Evolutionary conservation across 2,888 invertebrate species (phyloP), one percentile per base, ranked within the genome.

Genomic region (Drosophila tripunctata): DNA sequence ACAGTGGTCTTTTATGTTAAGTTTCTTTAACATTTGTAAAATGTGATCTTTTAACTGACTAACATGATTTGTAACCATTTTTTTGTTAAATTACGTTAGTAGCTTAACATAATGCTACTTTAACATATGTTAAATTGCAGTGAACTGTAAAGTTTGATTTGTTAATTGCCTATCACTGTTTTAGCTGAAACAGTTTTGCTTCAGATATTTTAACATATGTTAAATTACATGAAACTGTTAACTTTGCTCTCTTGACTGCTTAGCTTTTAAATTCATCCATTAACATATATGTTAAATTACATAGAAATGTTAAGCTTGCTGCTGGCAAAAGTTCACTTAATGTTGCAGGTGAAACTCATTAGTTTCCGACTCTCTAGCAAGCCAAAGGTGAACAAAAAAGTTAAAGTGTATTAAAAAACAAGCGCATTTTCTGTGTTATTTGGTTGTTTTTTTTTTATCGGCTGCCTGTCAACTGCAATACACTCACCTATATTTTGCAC

Each of bases 391-490:
- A 17, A 21, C 15, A 22, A 22, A 64, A 43, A 50, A 44, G 55
- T 38, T 31, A 69, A 70, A 58, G 50, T 78, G 51, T 54, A 72
- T 72, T 44, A 64, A 67, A 21, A 63, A 74, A 65, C 24, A 36
- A 61, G 64, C 36, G 56, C 31, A 24, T n/a, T n/a, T n/a, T n/a
- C n/a, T n/a, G n/a, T n/a, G n/a, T n/a, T 44, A 50, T 62, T 74
- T 48, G 52, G 56, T 52, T 60, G 27, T 36, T 33, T 55, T 69
- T 69, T 64, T 70, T 78, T 40, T 19, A 27, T 27, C 30, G 27
- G 14, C n/a, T n/a, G 19, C 45, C 60, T 52, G 56, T 55, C 36
- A 43, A 48, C 44, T 51, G 50, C 64, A 70, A 35, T 63, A 55
- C 27, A 51, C 19, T 43, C 21, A 55, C 31, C n/a, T n/a, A 40